phyloP scores from a whole-genome alignment of 1,140 invertebrate species.

The Hycleus cichorii region DNA sequence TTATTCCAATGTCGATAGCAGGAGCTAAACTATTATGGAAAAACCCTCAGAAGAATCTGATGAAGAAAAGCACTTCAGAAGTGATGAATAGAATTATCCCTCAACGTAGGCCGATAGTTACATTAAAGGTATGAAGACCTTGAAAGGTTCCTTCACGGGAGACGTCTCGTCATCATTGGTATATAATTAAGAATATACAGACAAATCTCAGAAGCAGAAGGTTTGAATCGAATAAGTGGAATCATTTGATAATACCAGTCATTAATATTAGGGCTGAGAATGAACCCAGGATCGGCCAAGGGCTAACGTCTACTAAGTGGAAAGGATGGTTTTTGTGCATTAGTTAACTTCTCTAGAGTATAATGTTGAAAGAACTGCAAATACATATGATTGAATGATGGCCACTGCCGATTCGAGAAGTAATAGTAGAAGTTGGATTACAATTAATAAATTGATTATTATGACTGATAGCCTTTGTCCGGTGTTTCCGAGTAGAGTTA shows the following conservation, averaged over 20 bases:
- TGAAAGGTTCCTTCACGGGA: slow-evolving; percentile 50
- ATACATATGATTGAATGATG: slow-evolving; percentile 35
- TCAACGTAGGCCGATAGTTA: slow-evolving; percentile 34
- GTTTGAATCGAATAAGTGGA: no score
- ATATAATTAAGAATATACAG: no score
- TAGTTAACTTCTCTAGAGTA: slow-evolving; percentile 42
- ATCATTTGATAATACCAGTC: slow-evolving; percentile 45
- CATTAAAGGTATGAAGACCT: slow-evolving; percentile 58
- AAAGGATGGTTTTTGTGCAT: slow-evolving; percentile 45
- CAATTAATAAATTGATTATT: slow-evolving; percentile 40
- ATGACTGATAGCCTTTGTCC: slow-evolving; percentile 32
- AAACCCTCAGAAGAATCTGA: no score
- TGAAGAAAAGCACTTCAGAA: no score
- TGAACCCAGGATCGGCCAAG: slow-evolving; percentile 46
- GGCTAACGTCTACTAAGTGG: slow-evolving; percentile 50
- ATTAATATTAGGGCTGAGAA: slow-evolving; percentile 42
- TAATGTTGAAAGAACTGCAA: slow-evolving; percentile 36
- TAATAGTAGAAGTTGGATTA: slow-evolving; percentile 46
- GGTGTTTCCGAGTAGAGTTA: slow-evolving; percentile 47
- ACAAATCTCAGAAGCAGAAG: no score
- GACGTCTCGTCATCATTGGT: slow-evolving; percentile 59
- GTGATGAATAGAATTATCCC: no score
- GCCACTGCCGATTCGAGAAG: slow-evolving; percentile 33
- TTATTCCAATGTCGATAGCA: no score
- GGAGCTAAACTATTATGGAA: no score